Evolutionary conservation across 2,797 vertebrate species (phyloP).

Genomic region (Silurus lanzhouensis): DNA sequence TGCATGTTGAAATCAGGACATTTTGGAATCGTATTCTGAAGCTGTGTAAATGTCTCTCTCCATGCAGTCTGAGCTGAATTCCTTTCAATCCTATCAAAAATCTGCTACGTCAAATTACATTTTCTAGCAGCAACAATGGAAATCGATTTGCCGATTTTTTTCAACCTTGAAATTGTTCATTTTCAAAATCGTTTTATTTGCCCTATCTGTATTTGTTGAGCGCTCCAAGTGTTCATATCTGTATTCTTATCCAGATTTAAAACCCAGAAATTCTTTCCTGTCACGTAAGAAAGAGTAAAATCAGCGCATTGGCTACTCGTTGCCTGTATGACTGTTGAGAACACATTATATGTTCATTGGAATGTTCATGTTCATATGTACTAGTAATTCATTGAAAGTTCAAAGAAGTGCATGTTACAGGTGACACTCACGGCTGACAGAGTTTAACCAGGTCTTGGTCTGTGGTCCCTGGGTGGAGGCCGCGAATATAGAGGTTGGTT

Average conservation of each 20-base stretch:
- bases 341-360: neutral
- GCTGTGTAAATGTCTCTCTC: constrained; percentile 13
- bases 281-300: neutral
- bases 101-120: neutral
- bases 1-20: constrained; percentile 39
- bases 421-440: constrained; percentile 88
- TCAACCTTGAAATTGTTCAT: no score
- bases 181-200: neutral
- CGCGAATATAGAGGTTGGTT: constrained; percentile 94
- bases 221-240: neutral
- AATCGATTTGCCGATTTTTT: neutral
- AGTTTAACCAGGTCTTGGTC: constrained; percentile 95
- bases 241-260: neutral
- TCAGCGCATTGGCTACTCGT: neutral
- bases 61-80: neutral
- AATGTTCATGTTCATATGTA: neutral
- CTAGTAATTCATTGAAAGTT: neutral
- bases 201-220: neutral
- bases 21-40: neutral
- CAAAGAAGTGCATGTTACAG: neutral
- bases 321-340: neutral
- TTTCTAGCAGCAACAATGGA: neutral
- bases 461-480: constrained; percentile 89
- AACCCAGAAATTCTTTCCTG: neutral
- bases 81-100: neutral